phyloP scores from a whole-genome alignment of 2,113 vertebrate species.

The Sturnira hondurensis region DNA sequence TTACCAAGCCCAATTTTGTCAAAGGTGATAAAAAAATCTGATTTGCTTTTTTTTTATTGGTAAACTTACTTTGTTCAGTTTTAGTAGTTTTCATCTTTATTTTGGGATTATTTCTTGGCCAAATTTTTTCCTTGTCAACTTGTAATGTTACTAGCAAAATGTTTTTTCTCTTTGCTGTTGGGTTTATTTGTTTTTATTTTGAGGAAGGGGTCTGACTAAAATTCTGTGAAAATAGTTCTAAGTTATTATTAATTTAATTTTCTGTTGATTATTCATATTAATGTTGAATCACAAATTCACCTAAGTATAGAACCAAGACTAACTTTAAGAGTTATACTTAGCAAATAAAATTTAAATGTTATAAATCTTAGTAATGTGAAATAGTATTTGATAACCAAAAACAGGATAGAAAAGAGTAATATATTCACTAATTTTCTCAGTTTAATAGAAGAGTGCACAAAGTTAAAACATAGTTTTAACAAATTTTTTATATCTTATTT shows the following conservation, averaged over 20 bases:
- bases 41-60: neutral
- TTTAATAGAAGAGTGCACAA: neutral
- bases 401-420: neutral
- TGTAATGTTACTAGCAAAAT: neutral
- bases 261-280: neutral
- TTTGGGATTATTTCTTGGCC: neutral
- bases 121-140: neutral
- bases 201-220: neutral
- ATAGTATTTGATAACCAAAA: neutral
- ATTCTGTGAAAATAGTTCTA: neutral
- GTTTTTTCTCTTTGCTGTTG: neutral
- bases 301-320: neutral
- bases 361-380: conserved; percentile 6
- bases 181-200: neutral
- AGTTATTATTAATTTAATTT: neutral
- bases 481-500: neutral
- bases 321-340: neutral
- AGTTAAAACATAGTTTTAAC: neutral
- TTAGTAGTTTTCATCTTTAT: neutral
- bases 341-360: neutral
- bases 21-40: neutral
- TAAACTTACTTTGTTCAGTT: neutral
- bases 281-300: neutral
- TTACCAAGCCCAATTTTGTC: neutral
- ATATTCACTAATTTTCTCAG: neutral